phyloP scores from a whole-genome alignment of 2,888 invertebrate genomes.

The Lasioglossum lativentre region DNA sequence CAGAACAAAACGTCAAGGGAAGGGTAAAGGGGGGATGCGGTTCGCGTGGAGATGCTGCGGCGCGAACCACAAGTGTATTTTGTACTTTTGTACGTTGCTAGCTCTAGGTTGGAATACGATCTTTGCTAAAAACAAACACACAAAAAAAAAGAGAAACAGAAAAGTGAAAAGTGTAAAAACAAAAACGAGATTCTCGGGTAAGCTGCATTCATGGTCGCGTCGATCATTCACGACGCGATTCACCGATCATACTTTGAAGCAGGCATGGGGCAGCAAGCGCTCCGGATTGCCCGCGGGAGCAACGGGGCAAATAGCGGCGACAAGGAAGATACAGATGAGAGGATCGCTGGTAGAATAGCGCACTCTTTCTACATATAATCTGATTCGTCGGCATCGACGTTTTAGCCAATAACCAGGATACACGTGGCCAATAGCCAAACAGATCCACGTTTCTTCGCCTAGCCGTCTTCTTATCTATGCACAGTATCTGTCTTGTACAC shows the following conservation, averaged over 20 bases:
- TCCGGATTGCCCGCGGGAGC: background rate
- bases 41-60: conserved; percentile 12
- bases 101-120: conserved; percentile 68
- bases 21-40: conserved; percentile 10
- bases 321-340: background rate
- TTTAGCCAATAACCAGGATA: too few relatives aligned
- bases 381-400: background rate
- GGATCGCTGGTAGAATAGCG: conserved; percentile 19
- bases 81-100: conserved; percentile 70
- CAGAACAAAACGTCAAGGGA: background rate
- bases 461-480: background rate
- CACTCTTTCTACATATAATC: background rate
- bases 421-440: background rate
- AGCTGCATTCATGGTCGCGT: background rate
- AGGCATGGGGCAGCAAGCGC: background rate
- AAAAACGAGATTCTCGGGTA: conserved; percentile 42
- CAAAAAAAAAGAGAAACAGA: background rate
- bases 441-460: too few relatives aligned
- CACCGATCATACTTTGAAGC: background rate
- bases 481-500: background rate
- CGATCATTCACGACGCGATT: background rate
- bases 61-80: conserved; percentile 61
- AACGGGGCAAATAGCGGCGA: background rate
- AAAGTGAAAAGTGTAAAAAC: conserved; percentile 2
- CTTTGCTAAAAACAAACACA: conserved; percentile 42